These are phyloP conservation scores for Takifugu flavidus DNA, from an alignment of 2,113 vertebrate species.

Conservation along the genomic window DNA sequence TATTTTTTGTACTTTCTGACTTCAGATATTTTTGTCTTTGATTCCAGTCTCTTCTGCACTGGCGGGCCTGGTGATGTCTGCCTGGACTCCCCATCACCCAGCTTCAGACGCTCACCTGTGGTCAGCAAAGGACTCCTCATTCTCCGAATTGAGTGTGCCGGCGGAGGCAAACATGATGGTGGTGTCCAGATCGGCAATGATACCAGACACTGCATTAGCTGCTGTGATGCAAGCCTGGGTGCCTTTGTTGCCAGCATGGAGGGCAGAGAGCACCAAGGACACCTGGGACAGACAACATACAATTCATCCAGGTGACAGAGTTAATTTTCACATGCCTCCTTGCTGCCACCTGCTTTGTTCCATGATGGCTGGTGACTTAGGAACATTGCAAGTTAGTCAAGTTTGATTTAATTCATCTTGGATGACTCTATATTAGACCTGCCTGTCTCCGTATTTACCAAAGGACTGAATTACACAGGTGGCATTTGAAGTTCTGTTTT, in stretches of 20 bases:
- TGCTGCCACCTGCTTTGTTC: no score
- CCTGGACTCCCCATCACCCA: not conserved
- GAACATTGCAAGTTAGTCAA: no score
- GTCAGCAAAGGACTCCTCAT: slow-evolving; percentile 94
- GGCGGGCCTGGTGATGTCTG: not conserved
- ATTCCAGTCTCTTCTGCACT: slow-evolving; percentile 10
- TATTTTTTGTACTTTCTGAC: slow-evolving; percentile 51
- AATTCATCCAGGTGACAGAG: slow-evolving; percentile 15
- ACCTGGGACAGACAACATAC: slow-evolving; percentile 76
- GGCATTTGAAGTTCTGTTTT: slow-evolving; percentile 3
- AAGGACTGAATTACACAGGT: slow-evolving; percentile 4
- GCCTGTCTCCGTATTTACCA: no score
- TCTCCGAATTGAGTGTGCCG: slow-evolving; percentile 92
- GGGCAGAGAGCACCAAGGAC: slow-evolving; percentile 91
- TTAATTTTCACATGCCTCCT: not conserved
- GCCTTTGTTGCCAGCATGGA: slow-evolving; percentile 97
- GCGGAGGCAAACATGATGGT: slow-evolving; percentile 99
- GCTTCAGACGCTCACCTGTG: slow-evolving; percentile 81
- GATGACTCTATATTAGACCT: no score
- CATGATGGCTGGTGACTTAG: no score
- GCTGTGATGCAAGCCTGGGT: slow-evolving; percentile 98
- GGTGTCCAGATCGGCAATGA: slow-evolving; percentile 96
- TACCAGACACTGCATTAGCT: slow-evolving; percentile 91
- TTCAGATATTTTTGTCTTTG: slow-evolving; percentile 6
- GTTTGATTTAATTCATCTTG: no score